Conservation (phyloP, 2,797 vertebrate genomes). For the Siniperca undulata region DNA sequence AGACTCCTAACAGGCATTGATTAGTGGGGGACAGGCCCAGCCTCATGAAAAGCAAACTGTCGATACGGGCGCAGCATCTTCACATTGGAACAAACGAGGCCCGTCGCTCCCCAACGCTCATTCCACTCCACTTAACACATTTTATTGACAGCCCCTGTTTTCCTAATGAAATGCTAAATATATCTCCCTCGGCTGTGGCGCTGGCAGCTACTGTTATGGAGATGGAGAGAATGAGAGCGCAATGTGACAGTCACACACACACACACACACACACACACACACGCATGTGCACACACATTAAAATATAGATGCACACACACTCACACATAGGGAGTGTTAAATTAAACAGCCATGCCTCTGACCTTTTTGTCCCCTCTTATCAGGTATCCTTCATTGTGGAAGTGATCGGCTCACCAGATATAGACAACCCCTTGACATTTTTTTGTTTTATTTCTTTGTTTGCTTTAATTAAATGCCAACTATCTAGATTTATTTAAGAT, state of each 20-base stretch:
- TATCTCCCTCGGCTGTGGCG: constrained; percentile 79
- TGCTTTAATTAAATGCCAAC: constrained; percentile 77
- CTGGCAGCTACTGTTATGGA: constrained; percentile 83
- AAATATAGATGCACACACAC: constrained; percentile 35
- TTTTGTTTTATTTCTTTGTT: constrained; percentile 74
- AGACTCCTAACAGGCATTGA: constrained; percentile 85
- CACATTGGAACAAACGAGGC: constrained; percentile 85
- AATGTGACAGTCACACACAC: constrained; percentile 69
- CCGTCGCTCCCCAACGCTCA: constrained; percentile 82
- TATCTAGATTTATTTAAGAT: constrained; percentile 67
- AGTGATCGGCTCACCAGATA: constrained; percentile 72
- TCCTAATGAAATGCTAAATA: constrained; percentile 88
- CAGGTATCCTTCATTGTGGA: constrained; percentile 65
- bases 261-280: constrained; percentile 28
- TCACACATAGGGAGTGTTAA: constrained; percentile 40
- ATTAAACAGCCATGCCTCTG: constrained; percentile 70
- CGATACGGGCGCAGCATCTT: constrained; percentile 82
- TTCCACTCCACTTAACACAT: constrained; percentile 86
- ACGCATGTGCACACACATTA: constrained; percentile 49
- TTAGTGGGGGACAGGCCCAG: constrained; percentile 77
- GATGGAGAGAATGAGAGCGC: constrained; percentile 82
- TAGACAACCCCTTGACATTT: constrained; percentile 59
- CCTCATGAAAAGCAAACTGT: constrained; percentile 85
- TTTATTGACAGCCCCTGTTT: constrained; percentile 87
- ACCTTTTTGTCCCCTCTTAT: constrained; percentile 81